Evolutionary conservation across 2,888 invertebrate species (phyloP), one percentile per base, ranked within the genome.

Genomic region (Lymantria monacha): DNA sequence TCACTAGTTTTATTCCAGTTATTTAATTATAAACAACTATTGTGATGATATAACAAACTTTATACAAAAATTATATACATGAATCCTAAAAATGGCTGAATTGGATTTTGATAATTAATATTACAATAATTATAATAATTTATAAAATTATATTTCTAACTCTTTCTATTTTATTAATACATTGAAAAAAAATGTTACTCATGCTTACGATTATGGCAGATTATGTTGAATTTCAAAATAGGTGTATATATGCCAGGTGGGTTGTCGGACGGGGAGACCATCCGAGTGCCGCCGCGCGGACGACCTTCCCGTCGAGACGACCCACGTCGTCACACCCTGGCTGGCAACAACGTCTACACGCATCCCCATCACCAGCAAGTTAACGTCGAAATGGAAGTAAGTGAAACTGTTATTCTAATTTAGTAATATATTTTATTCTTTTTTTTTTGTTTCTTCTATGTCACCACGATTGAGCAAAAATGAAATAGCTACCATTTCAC

Each of bases 261-360:
- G 0, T 46, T 78, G 56, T 81, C 92, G 57, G 90, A 88, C 66
- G 90, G 94, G 9, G 93, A 89, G 78, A 69, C 83, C 49, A 63
- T 87, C 70, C 73, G 93, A 92, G 75, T 95, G 1, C 71, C 79
- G 0, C 53, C 76, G 9, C 87, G 94, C 37, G 90, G 89, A 40
- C 80, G 93, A 0, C 81, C 85, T 37, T 92, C 93, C 7, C 87
- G 93, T 3, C 92, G 96, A 40, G 96, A 97, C 83, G 97, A 97
- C 83, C 96, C 96, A 5, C 93, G 97, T 11, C 93, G 97, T 13
- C 97, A 97, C 81, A 97, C 97, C 7, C 93, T 97, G 55, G 95
- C 95, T 30, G 95, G 95, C 46, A 96, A 96, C 73, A 95, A 96
- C 74, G 92, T 95, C 13, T 94, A 95, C 71, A 80, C 92, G 72